phyloP scores from a whole-genome alignment of 2,113 vertebrate genomes.

The Xiphophorus maculatus region DNA sequence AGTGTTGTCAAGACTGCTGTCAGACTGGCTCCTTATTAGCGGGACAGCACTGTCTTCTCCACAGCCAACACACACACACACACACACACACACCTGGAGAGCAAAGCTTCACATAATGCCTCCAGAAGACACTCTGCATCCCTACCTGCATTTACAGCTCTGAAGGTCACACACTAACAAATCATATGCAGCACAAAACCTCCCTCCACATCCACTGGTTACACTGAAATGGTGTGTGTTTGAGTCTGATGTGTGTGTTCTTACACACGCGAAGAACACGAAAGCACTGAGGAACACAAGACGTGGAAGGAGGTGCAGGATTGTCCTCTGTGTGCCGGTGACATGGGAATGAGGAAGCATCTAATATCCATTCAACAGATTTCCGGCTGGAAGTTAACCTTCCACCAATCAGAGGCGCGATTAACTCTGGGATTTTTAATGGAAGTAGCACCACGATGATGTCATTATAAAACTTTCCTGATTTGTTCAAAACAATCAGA shows the following conservation, averaged over 20 bases:
- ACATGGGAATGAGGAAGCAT: no score
- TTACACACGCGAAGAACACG: no score
- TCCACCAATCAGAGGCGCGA: no score
- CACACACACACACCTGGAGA: slow-evolving; percentile 33
- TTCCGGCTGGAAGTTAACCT: no score
- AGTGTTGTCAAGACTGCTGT: slow-evolving; percentile 61
- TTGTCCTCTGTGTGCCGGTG: background rate
- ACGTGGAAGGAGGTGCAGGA: background rate
- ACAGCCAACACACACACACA: slow-evolving; percentile 48
- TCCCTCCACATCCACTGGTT: slow-evolving; percentile 1
- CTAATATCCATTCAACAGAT: no score
- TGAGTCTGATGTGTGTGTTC: no score
- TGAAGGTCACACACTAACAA: slow-evolving; percentile 14
- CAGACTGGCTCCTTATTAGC: slow-evolving; percentile 63
- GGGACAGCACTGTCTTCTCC: slow-evolving; percentile 43
- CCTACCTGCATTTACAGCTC: background rate
- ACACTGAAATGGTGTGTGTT: background rate
- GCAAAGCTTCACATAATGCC: slow-evolving; percentile 16
- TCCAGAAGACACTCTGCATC: slow-evolving; percentile 13
- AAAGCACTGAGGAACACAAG: background rate
- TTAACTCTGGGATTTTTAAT: no score
- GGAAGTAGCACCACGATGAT: no score
- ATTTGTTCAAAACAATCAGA: no score
- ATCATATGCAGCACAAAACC: background rate
- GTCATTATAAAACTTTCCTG: no score